phyloP scores from a whole-genome alignment of 2,797 vertebrate genomes.

The Artibeus jamaicensis region DNA sequence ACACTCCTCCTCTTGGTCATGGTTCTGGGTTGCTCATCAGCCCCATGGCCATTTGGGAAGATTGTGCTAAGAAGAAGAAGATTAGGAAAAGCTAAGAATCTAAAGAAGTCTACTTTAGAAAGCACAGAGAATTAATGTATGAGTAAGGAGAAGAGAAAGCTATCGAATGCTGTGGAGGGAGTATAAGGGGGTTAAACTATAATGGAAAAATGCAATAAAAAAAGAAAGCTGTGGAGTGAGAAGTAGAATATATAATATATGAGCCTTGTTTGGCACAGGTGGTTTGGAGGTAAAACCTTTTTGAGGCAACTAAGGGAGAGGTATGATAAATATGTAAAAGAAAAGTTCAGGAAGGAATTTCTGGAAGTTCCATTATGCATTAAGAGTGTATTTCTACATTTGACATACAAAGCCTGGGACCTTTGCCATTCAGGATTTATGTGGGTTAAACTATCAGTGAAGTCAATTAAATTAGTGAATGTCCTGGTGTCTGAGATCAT shows the following conservation, averaged over 20 bases:
- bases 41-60: background rate
- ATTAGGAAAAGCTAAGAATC: background rate
- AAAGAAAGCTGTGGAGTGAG: background rate
- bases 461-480: background rate
- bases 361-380: background rate
- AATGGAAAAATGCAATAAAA: too few relatives aligned
- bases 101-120: background rate
- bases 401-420: background rate
- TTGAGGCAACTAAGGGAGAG: background rate
- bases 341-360: background rate
- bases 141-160: background rate
- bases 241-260: background rate
- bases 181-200: too few relatives aligned
- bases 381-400: background rate
- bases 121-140: background rate
- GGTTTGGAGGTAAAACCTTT: background rate
- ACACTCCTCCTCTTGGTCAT: background rate
- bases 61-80: background rate
- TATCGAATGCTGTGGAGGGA: background rate
- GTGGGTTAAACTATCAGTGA: background rate
- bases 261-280: background rate
- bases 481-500: background rate
- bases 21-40: background rate
- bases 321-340: background rate
- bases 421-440: background rate